Evolutionary conservation across 2,797 vertebrate genomes (phyloP).

Genomic region (Hipposideros larvatus): DNA sequence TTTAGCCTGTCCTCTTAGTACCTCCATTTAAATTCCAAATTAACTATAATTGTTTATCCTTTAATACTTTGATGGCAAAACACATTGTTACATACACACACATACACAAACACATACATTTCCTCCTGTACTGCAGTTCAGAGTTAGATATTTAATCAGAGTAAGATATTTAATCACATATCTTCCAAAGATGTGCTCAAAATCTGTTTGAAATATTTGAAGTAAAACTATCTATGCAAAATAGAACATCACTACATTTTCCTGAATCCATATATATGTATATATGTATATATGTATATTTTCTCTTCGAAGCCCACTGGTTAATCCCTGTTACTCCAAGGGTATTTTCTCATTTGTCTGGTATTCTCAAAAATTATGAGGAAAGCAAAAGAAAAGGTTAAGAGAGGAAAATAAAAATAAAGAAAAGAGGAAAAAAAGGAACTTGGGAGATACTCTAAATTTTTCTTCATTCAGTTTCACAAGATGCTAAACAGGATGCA

Average conservation of each 20-base stretch:
- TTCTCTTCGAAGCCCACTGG: not conserved
- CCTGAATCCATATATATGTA: not conserved
- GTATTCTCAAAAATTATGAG: not conserved
- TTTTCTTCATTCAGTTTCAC: not conserved
- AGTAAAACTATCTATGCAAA: not conserved
- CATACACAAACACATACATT: not conserved
- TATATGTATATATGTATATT: not conserved
- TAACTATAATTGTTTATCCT: not conserved
- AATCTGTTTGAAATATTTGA: not conserved
- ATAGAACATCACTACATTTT: not conserved
- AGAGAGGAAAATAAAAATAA: not conserved
- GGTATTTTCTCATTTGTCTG: not conserved
- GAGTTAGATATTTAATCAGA: not conserved
- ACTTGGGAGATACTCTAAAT: not conserved
- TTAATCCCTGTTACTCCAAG: not conserved
- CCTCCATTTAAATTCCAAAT: not conserved
- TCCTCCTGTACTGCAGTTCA: not conserved
- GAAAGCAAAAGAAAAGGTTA: not conserved
- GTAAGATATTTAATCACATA: not conserved
- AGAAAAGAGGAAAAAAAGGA: not conserved
- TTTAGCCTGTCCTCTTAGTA: not conserved
- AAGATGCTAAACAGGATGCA: not conserved
- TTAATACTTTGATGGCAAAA: not conserved
- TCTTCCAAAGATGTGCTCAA: not conserved
- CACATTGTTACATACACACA: not conserved